Conservation (phyloP, 2,797 vertebrate species). For the Rallus crepitans region DNA sequence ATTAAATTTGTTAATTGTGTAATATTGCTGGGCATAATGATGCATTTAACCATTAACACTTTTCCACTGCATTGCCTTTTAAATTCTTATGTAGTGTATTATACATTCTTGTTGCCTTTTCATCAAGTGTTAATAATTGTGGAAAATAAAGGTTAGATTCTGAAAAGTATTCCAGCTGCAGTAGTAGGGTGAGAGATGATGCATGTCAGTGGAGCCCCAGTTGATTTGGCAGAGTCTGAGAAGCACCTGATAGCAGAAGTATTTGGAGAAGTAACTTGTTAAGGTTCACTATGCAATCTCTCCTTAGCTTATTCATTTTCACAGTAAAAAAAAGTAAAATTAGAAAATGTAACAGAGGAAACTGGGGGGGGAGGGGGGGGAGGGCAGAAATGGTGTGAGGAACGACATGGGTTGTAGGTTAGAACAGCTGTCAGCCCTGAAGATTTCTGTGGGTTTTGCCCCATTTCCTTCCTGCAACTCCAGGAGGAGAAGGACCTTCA, state of each 20-base stretch:
- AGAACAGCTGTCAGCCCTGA: neutral
- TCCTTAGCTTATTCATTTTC: neutral
- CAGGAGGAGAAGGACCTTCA: neutral
- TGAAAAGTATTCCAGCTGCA: neutral
- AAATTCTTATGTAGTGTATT: neutral
- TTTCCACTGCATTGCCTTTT: conserved; percentile 43
- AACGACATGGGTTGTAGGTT: neutral
- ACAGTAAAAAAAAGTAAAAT: neutral
- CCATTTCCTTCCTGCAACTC: neutral
- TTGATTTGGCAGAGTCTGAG: neutral
- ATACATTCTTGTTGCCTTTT: conserved; percentile 34
- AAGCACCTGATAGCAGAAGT: neutral
- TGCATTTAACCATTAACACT: conserved; percentile 48
- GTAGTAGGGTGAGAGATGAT: neutral
- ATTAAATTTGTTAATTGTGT: conserved; percentile 67
- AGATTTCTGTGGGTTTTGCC: neutral
- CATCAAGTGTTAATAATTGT: conserved; percentile 40
- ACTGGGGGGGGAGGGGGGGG: too few relatives aligned
- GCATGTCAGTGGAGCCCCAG: neutral
- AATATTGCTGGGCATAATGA: conserved; percentile 32
- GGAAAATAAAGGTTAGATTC: neutral
- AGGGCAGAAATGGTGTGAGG: neutral
- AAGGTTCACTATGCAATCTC: neutral
- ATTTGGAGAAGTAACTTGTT: neutral
- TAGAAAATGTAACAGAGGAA: neutral